phyloP scores from a whole-genome alignment of 2,797 vertebrate species.

The Falco novaeseelandiae region DNA sequence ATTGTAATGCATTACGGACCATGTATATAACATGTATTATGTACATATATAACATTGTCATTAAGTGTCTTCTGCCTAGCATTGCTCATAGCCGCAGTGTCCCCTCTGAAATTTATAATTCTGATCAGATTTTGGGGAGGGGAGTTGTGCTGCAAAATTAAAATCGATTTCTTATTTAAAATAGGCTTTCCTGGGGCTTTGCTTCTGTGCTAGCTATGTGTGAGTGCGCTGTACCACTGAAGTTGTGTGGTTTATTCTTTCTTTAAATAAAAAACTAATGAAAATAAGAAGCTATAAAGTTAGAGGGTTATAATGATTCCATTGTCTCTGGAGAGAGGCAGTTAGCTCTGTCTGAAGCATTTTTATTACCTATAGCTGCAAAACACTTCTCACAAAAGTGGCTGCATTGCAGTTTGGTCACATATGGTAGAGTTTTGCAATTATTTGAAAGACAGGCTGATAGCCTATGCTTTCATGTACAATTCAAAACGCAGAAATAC shows the following conservation, averaged over 20 bases:
- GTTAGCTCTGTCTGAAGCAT: background rate
- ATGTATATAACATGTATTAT: too few species aligned
- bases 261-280: slow-evolving; percentile 19
- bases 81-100: background rate
- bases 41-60: too few species aligned
- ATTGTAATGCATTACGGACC: too few species aligned
- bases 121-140: background rate
- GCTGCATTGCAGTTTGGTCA: background rate
- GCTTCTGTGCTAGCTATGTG: background rate
- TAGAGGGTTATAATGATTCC: background rate
- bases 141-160: background rate
- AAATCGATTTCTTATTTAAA: background rate
- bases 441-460: background rate
- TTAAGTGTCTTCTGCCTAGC: background rate
- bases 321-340: background rate
- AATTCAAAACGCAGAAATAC: background rate
- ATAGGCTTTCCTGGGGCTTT: background rate
- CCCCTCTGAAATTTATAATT: background rate
- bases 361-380: background rate
- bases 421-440: background rate
- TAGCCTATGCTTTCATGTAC: background rate
- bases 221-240: background rate
- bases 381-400: background rate
- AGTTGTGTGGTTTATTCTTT: background rate
- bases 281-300: background rate